Evolutionary conservation across 2,888 invertebrate genomes (phyloP).

Genomic region (Cheilosia impressa): DNA sequence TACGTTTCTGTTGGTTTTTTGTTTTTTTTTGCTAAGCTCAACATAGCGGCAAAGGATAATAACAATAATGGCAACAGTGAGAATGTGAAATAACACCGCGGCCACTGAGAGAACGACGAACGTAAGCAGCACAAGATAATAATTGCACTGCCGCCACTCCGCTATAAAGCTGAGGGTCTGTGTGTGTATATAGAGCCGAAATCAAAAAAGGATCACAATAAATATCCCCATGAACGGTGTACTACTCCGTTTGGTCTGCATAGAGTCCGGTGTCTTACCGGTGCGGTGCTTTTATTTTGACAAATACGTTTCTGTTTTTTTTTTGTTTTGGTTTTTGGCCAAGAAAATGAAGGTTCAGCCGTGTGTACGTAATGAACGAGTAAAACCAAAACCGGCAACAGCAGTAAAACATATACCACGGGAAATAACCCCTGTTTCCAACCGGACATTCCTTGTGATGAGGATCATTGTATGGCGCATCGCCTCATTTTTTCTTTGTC

Average conservation of each 20-base stretch:
- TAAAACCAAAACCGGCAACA: conserved; percentile 42
- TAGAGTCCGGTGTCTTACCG: conserved; percentile 20
- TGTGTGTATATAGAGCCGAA: conserved; percentile 5
- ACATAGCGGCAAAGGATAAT: conserved; percentile 61
- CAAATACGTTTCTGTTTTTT: conserved; percentile 8
- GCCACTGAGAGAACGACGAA: conserved; percentile 31
- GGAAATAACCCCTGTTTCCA: conserved; percentile 48
- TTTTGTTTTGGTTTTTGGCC: conserved; percentile 16
- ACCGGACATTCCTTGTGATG: conserved; percentile 54
- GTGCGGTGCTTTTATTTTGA: conserved; percentile 24
- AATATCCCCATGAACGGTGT: conserved; percentile 53
- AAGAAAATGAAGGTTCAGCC: conserved; percentile 23
- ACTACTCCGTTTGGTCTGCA: conserved; percentile 2
- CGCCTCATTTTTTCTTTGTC: conserved; percentile 1
- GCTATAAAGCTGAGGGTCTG: background rate
- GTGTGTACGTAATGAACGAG: conserved; percentile 31
- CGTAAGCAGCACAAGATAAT: conserved; percentile 47
- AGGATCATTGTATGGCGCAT: conserved; percentile 57
- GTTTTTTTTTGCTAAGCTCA: conserved; percentile 45
- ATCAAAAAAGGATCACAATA: conserved; percentile 73
- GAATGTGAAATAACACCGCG: conserved; percentile 64
- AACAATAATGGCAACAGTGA: conserved; percentile 68
- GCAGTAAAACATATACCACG: conserved; percentile 62
- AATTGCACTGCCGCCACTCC: conserved; percentile 47
- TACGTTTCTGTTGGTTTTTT: conserved; percentile 12